phyloP scores from a whole-genome alignment of 2,113 vertebrate genomes.

The Scophthalmus maximus region DNA sequence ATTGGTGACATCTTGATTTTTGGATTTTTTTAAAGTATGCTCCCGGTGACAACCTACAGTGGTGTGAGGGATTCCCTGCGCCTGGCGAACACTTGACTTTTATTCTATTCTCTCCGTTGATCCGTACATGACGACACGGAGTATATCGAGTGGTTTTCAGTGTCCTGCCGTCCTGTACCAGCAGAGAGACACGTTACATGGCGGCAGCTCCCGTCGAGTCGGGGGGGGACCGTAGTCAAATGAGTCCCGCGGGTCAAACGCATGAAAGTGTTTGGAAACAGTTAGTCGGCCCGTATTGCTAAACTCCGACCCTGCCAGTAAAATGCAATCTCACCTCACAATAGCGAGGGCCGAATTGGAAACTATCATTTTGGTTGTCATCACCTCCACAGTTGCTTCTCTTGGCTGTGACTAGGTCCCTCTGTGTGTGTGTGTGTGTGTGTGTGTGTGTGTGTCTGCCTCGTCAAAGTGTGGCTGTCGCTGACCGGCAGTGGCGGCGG shows the following conservation, averaged over 20 bases:
- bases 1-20: too few relatives aligned
- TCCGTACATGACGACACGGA: too few relatives aligned
- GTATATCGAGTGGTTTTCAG: too few relatives aligned
- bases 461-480: constrained; percentile 32
- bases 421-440: too few relatives aligned
- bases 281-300: constrained; percentile 22
- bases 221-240: background rate
- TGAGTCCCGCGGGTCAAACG: constrained; percentile 2
- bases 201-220: constrained; percentile 29
- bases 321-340: constrained; percentile 63
- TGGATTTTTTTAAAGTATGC: too few relatives aligned
- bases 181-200: constrained; percentile 9
- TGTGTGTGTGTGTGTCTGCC: constrained; percentile 32
- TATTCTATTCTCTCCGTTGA: background rate
- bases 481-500: constrained; percentile 27
- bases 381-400: constrained; percentile 63
- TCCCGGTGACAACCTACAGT: background rate
- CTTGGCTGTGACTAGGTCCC: constrained; percentile 53
- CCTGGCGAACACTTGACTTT: too few relatives aligned
- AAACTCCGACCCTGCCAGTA: constrained; percentile 46
- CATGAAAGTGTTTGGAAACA: constrained; percentile 52
- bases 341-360: constrained; percentile 52
- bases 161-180: too few relatives aligned
- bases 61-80: too few relatives aligned
- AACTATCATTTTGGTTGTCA: constrained; percentile 73